Evolutionary conservation across 2,113 vertebrate genomes (phyloP), one percentile per base, ranked within the genome.

Genomic region (Tinamus guttatus): DNA sequence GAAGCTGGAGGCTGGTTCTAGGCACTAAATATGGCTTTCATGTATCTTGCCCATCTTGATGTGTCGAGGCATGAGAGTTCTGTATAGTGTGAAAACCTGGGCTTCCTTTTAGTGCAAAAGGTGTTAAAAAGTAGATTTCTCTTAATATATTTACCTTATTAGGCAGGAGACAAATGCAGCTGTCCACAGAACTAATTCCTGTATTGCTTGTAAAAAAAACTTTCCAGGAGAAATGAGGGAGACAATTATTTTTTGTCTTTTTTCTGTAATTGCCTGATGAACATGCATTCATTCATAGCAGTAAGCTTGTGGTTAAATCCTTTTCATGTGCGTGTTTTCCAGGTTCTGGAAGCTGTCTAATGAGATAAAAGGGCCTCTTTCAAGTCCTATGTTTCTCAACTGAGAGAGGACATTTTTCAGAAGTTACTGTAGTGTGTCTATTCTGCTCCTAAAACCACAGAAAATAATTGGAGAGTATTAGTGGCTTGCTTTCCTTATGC

Each of bases 401-500:
- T 87, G 59, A 38, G 65, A 90, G 63, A 85, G 36, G 85, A 32
- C 28, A 47, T 85, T 25, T 85, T 87, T 34, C 8, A 65, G 78
- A 83, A 93, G 32, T 36, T 79, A 68, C 27, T 67, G n/a, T 56
- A 65, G 8, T 34, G 18, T 30, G 24, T 56, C 90, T 87, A 18
- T 79, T 59, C 52, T 85, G 47, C 69, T 88, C 94, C 86, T 73
- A 88, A 95, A 88, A 60, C 38, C 51, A 92, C 59, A 78, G 36
- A 73, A 89, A 84, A 60, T 69, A 91, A 83, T 6, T 83, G 47
- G 32, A 81, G 28, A 56, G 5, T 86, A 45, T 81, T 91, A 96
- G 91, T 76, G 77, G 8, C 77, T 85, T 90, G 22, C 54, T 92
- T 93, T 95, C 62, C 19, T 75, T 78, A 94, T 43, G 11, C 8